These are phyloP conservation scores for Drosophila nigrodunni DNA, from an alignment of 1,140 invertebrate genomes.

Conservation along the genomic window DNA sequence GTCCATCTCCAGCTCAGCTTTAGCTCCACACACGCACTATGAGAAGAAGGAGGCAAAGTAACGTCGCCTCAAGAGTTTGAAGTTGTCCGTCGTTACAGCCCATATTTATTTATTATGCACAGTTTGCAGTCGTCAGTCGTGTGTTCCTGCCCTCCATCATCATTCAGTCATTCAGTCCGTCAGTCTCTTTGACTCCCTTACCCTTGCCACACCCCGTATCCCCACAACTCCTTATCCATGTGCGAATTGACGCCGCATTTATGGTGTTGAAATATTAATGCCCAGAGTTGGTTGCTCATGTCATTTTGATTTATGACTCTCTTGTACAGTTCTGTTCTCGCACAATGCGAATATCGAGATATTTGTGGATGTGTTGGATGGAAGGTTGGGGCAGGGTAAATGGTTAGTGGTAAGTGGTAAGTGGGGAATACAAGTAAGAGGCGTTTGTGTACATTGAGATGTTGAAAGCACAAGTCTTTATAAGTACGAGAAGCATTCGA, in stretches of 20 bases:
- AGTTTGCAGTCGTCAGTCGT: slow-evolving; percentile 70
- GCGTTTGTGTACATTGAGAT: slow-evolving; percentile 58
- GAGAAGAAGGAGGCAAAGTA: not conserved
- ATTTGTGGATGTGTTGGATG: not conserved
- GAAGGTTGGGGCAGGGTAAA: not conserved
- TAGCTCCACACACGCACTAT: not conserved
- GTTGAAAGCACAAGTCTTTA: slow-evolving; percentile 56
- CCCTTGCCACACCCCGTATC: not conserved
- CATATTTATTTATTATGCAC: slow-evolving; percentile 81
- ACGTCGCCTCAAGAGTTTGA: slow-evolving; percentile 1
- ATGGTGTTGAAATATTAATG: slow-evolving; percentile 82
- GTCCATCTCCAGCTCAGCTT: slow-evolving; percentile 1
- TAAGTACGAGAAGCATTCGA: slow-evolving; percentile 15
- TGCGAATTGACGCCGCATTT: slow-evolving; percentile 81
- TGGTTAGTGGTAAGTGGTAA: not conserved
- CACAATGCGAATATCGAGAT: slow-evolving; percentile 30
- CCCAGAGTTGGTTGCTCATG: slow-evolving; percentile 77
- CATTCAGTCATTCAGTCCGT: slow-evolving; percentile 38
- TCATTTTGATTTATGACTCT: slow-evolving; percentile 77
- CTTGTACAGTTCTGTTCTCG: slow-evolving; percentile 45
- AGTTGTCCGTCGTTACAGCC: slow-evolving; percentile 26
- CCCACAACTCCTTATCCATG: slow-evolving; percentile 51
- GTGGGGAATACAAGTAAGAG: not conserved
- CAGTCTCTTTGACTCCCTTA: not conserved
- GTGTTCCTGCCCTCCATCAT: slow-evolving; percentile 65